Percentiles rank a stretch among this genome's conserved stretches.
Evolutionary conservation across 2,797 vertebrate species (phyloP).

Genomic region (Scarus forsteni): DNA sequence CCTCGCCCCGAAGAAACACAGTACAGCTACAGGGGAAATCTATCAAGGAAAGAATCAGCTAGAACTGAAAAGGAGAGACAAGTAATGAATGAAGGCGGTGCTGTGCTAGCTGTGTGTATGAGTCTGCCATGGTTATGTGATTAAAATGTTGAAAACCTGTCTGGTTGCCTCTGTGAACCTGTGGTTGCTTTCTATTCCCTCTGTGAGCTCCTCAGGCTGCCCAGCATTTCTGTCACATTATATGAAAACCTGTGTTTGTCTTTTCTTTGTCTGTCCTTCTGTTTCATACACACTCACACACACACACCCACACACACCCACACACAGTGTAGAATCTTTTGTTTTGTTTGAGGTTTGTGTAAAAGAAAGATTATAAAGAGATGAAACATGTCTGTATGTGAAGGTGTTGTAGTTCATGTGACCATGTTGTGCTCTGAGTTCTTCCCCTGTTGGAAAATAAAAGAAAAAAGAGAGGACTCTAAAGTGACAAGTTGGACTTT

Average conservation of each 20-base stretch:
- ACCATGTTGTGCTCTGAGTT: slow-evolving; percentile 78
- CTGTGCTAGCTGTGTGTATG: slow-evolving; percentile 50
- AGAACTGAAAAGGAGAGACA: slow-evolving; percentile 41
- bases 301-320: slow-evolving; percentile 19
- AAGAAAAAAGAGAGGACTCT: slow-evolving; percentile 31
- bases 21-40: slow-evolving; percentile 11
- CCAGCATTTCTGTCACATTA: slow-evolving; percentile 44
- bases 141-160: slow-evolving; percentile 52
- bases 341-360: slow-evolving; percentile 63
- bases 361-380: slow-evolving; percentile 55
- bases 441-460: slow-evolving; percentile 39
- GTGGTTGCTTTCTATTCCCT: slow-evolving; percentile 58
- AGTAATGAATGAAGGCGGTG: slow-evolving; percentile 16
- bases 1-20: slow-evolving; percentile 37
- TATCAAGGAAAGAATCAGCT: slow-evolving; percentile 22
- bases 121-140: slow-evolving; percentile 32
- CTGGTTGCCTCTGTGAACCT: slow-evolving; percentile 68
- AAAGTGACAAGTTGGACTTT: slow-evolving; percentile 34
- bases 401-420: slow-evolving; percentile 70
- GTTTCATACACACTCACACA: background rate
- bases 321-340: slow-evolving; percentile 33
- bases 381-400: slow-evolving; percentile 64
- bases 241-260: slow-evolving; percentile 52
- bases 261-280: slow-evolving; percentile 22
- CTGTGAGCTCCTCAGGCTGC: slow-evolving; percentile 59